A percentile compares a stretch with the other conserved stretches of the same genome.
Conservation (phyloP, 2,888 invertebrate species). For the Myopa tessellatipennis region DNA sequence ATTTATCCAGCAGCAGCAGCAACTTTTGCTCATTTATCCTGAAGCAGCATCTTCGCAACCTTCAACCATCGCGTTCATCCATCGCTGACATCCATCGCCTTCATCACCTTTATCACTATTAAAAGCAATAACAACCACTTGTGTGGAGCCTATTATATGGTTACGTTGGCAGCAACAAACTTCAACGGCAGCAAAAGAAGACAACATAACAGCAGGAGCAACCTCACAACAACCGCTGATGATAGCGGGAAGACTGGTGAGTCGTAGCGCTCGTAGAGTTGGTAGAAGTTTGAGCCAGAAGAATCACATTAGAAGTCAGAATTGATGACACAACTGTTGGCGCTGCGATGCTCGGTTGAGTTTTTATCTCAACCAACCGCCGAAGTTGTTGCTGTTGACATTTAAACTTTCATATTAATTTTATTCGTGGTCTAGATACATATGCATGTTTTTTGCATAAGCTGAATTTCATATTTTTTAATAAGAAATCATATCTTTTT, state of each 20-base stretch:
- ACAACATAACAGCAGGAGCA: neutral
- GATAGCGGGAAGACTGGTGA: neutral
- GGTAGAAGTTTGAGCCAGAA: no score
- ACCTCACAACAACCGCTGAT: neutral
- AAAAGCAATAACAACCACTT: neutral
- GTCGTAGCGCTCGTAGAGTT: no score
- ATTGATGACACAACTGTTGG: no score
- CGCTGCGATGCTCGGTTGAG: no score
- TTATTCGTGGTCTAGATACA: no score
- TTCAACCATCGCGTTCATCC: neutral
- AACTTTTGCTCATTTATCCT: neutral
- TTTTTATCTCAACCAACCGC: neutral
- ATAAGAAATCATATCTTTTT: no score
- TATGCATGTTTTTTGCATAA: no score
- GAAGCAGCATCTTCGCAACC: neutral
- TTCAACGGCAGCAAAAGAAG: neutral
- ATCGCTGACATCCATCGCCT: neutral
- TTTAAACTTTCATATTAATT: no score
- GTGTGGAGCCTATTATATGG: neutral
- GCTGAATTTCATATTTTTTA: no score
- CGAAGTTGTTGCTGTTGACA: no score
- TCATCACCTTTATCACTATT: neutral
- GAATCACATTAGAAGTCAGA: no score
- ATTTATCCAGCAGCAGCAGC: neutral
- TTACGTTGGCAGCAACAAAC: neutral